Base-by-base conservation (phyloP, 2,797 vertebrate species). In the Sciaenops ocellatus region DNA sequence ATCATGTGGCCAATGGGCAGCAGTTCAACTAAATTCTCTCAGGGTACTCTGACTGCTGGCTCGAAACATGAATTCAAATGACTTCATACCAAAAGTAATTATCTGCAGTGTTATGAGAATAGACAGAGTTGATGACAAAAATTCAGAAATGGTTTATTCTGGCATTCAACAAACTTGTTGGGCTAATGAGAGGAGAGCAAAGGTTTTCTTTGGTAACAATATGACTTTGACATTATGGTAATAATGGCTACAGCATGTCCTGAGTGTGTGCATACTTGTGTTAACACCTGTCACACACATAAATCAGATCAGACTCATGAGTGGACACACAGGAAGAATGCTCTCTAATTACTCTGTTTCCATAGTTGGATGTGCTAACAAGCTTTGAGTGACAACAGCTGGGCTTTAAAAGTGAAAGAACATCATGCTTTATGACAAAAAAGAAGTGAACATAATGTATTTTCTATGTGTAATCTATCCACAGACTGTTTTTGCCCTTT, bases 211-310 rank as follows among this genome's bases (percentile, higher is more conserved):
- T 64, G 60, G 72, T 76, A 68, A 18, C 30, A 77, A 50, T 63
- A 38, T 9, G 34, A 76, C 12, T 76, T 80, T 84, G 51, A 84
- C 51, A 62, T 74, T 41, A 62, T 65, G 63, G 17, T 63, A 86
- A 81, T 85, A 78, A 73, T 42, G 60, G 30, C 64, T 75, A 30
- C 34, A 74, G 54, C 73, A 77, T 34, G 10, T 55, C 28, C 20
- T 42, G 51, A 70, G 66, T 66, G 56, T 61, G 63, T 71, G 28
- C 77, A 46, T 84, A 76, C 76, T 74, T 76, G 85, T 67, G n/a
- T 54, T 70, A 77, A 56, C 83, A 89, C 80, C 86, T 92, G 90
- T 86, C 86, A 89, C 55, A 48, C 42, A 38, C 67, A 85, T 87
- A 82, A 90, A 91, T 92, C 85, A 78, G 30, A 41, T 62, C 26